Conservation (phyloP, 1,140 invertebrate species). For the Mycetomoellerius zeteki region DNA sequence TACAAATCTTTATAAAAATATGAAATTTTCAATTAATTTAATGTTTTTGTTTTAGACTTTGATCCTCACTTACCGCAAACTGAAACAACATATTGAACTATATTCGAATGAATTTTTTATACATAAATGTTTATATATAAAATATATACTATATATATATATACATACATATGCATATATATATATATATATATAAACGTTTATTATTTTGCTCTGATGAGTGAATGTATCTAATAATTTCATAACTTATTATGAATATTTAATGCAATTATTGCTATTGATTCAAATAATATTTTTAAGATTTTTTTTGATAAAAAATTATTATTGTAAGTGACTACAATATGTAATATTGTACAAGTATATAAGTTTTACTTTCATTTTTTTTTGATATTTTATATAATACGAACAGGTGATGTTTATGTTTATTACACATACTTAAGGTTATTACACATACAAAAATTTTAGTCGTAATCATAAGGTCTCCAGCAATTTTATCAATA, state of each 20-base stretch:
- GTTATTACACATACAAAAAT: no score
- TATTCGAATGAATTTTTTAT: not conserved
- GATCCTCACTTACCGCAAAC: not conserved
- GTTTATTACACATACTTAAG: no score
- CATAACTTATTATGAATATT: not conserved
- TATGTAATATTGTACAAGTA: not conserved
- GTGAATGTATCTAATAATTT: not conserved
- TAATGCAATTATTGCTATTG: not conserved
- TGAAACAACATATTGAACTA: not conserved
- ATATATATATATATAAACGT: not conserved
- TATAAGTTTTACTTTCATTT: not conserved
- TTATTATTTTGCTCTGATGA: not conserved
- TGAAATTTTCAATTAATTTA: not conserved
- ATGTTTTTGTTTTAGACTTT: conserved; percentile 21
- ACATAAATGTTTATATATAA: not conserved
- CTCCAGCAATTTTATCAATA: no score
- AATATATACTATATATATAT: not conserved
- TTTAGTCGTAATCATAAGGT: no score
- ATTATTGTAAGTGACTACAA: not conserved
- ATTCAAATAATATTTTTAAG: no score
- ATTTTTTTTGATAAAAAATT: not conserved
- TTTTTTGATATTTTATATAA: no score
- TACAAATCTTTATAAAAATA: not conserved
- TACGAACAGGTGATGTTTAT: no score
- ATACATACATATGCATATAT: not conserved